Evolutionary conservation across 2,888 invertebrate genomes (phyloP), one percentile per base, ranked within the genome.

Genomic region (Sipunculus nudus): DNA sequence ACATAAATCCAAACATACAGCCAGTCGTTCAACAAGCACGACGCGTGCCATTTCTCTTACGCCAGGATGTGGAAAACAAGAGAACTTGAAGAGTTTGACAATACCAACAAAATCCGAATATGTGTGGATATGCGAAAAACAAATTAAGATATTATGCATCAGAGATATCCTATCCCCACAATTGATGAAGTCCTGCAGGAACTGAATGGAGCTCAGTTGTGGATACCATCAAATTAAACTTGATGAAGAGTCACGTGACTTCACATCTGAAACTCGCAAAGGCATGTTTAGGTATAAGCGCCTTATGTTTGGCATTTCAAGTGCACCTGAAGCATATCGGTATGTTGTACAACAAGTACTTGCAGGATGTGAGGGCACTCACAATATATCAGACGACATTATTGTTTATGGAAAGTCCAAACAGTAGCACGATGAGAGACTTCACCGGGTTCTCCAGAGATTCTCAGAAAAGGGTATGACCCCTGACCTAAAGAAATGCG

Each of bases 71-170:
- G n/a, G n/a, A n/a, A n/a, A n/a, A n/a, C n/a, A n/a, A n/a, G n/a
- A n/a, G n/a, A n/a, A n/a, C n/a, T n/a, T n/a, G n/a, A n/a, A n/a
- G n/a, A n/a, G n/a, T n/a, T n/a, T n/a, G n/a, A n/a, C n/a, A n/a
- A n/a, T n/a, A n/a, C n/a, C n/a, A n/a, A n/a, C n/a, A n/a, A n/a
- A n/a, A n/a, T n/a, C n/a, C n/a, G n/a, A n/a, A n/a, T n/a, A 71
- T 19, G 53, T 69, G 10, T 19, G 69, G 23, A 5, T 71, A 0
- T 69, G 70, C 35, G 65, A n/a, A 25, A 39, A 29, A 59, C 70
- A 2, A 70, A 70, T 46, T 3, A 45, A n/a, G 65, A 65, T n/a
- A 52, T 67, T n/a, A 31, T 48, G 8, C 26, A 64, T 1, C 61
- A 64, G 39, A 38, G 61, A 23, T 52, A 58, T 21, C 62, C 59